Conservation (phyloP, 2,888 invertebrate species). For the Caenorhabditis wallacei region DNA sequence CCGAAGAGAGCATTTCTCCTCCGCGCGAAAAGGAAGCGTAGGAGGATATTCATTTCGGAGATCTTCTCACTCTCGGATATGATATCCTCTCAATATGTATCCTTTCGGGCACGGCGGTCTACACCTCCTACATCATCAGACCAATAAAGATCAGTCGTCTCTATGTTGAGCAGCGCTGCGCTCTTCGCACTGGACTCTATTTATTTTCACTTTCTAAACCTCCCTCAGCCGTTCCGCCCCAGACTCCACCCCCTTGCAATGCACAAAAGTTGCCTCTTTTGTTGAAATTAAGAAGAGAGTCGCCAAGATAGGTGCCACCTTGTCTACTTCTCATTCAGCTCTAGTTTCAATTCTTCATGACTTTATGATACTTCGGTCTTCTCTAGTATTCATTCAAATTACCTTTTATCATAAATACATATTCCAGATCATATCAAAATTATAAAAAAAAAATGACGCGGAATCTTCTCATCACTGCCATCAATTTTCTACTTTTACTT, state of each 20-base stretch:
- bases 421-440: slow-evolving; percentile 8
- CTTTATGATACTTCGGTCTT: background rate
- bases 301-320: slow-evolving; percentile 37
- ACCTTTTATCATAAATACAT: background rate
- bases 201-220: slow-evolving; percentile 65
- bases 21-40: slow-evolving; percentile 13
- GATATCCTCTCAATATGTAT: slow-evolving; percentile 12
- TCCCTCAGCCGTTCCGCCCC: slow-evolving; percentile 38
- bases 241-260: slow-evolving; percentile 30
- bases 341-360: background rate
- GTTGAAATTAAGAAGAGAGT: slow-evolving; percentile 27
- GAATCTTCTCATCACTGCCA: slow-evolving; percentile 34
- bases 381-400: background rate
- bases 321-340: slow-evolving; percentile 33
- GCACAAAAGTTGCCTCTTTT: slow-evolving; percentile 55
- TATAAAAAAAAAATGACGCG: slow-evolving; percentile 23
- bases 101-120: background rate
- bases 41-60: slow-evolving; percentile 17
- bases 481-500: slow-evolving; percentile 5
- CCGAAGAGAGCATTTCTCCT: background rate
- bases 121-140: slow-evolving; percentile 56
- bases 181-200: slow-evolving; percentile 54
- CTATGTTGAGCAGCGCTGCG: slow-evolving; percentile 3
- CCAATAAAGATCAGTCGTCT: slow-evolving; percentile 57
- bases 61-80: slow-evolving; percentile 16